Evolutionary conservation across 2,888 invertebrate species (phyloP), one percentile per base, ranked within the genome.

Genomic region (Mimas tiliae): DNA sequence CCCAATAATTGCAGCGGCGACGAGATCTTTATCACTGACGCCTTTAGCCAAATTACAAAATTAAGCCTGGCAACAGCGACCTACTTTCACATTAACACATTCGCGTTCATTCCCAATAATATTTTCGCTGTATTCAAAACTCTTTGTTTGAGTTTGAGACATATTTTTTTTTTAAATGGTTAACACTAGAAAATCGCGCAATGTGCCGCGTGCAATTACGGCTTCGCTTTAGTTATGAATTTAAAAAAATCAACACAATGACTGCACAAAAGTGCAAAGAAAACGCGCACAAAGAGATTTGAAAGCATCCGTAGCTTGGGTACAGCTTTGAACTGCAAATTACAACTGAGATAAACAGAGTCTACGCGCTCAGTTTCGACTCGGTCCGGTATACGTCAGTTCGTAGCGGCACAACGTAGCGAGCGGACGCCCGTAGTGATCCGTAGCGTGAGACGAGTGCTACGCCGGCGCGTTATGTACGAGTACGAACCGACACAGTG

Each of bases 301-400:
- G 84, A 90, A 87, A 88, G 90, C 91, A 89, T 90, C 88, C 90
- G 87, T 85, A 89, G 86, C 84, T 88, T 82, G 83, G 85, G 85
- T 86, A 89, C 88, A 87, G 89, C 86, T 89, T 87, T 83, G 83
- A 82, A 86, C 89, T 88, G 88, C 82, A 89, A 91, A 91, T 91
- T 89, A 89, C 86, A 86, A 82, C 77, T 78, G 86, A 87, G 86
- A 91, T 87, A 90, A 89, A 89, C 88, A 87, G 84, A 78, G 83
- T 79, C 79, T 81, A 62, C 71, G 73, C 70, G 70, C 69, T 42
- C 58, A 64, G 69, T 68, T 72, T 70, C 74, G 75, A 73, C 75
- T 78, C 77, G 67, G 74, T 74, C 78, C 71, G 72, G 70, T 71
- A 83, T 84, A 86, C 87, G 90, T 73, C 89, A 93, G 93, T 92